A percentile compares a stretch with the other conserved stretches of the same genome.
These are phyloP conservation scores for Branchipolynoe longqiensis DNA, from an alignment of 2,888 invertebrate species.

Conservation along the genomic window DNA sequence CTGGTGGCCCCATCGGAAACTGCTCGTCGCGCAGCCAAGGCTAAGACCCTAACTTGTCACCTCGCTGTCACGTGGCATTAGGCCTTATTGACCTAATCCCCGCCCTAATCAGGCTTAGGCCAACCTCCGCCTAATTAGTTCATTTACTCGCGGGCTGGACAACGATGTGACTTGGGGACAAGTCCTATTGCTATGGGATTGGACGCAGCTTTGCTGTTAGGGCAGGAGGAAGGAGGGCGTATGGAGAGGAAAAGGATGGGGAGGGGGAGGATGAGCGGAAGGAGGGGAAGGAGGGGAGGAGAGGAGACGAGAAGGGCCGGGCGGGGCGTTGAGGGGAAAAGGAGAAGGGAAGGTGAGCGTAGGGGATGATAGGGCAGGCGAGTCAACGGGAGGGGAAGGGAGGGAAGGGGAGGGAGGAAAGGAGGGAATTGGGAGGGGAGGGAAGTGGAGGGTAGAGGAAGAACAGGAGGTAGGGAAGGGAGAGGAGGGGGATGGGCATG, in stretches of 20 bases:
- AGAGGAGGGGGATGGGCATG: too few relatives aligned
- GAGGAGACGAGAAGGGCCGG: not conserved
- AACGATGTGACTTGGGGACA: too few relatives aligned
- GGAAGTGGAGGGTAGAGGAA: too few relatives aligned
- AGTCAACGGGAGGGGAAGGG: too few relatives aligned
- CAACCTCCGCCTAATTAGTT: conserved; percentile 24
- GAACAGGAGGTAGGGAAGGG: too few relatives aligned
- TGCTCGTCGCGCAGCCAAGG: not conserved
- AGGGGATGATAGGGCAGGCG: too few relatives aligned
- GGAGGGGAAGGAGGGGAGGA: not conserved
- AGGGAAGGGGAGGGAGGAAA: not conserved
- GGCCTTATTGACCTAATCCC: conserved; percentile 44
- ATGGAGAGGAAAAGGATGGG: not conserved
- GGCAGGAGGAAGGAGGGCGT: not conserved
- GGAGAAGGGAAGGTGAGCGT: too few relatives aligned
- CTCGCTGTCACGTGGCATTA: not conserved
- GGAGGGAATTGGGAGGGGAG: too few relatives aligned
- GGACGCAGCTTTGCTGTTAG: not conserved
- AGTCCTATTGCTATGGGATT: not conserved
- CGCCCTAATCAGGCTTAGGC: conserved; percentile 8
- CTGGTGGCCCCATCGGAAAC: not conserved
- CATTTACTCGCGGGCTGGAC: conserved; percentile 7
- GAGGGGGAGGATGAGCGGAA: not conserved
- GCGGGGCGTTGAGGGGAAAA: not conserved
- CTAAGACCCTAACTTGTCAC: conserved; percentile 43